Conservation (phyloP, 2,113 vertebrate species). For the Nothobranchius kuhntae region DNA sequence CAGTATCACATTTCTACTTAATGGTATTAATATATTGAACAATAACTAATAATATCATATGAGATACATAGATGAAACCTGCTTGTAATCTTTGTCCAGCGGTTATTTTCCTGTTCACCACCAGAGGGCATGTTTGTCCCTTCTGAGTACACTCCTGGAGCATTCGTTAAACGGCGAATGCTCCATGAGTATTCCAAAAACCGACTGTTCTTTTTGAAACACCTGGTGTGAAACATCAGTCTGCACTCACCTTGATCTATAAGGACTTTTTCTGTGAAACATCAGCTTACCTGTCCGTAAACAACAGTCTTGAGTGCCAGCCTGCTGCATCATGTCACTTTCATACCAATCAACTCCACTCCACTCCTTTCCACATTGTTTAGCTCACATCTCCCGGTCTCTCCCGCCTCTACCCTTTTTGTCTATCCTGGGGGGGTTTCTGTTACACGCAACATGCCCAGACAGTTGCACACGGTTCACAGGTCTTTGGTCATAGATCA, state of each 20-base stretch:
- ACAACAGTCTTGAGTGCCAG: conserved; percentile 36
- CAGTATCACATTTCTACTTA: too few species aligned
- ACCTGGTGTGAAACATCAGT: conserved; percentile 61
- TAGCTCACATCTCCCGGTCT: conserved; percentile 2
- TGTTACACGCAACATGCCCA: conserved; percentile 52
- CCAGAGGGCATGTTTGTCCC: conserved; percentile 47
- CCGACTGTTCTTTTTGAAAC: conserved; percentile 30
- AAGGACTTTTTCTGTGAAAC: conserved; percentile 42
- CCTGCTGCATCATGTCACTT: conserved; percentile 18
- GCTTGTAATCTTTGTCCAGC: too few species aligned
- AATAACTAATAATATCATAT: too few species aligned
- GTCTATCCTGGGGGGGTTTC: conserved; percentile 29
- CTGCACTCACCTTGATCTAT: background rate
- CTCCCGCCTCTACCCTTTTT: conserved; percentile 15
- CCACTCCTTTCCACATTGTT: conserved; percentile 24
- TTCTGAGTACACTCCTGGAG: conserved; percentile 9
- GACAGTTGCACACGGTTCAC: conserved; percentile 58
- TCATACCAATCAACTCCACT: conserved; percentile 18
- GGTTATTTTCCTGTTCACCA: conserved; percentile 36
- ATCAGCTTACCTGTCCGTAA: conserved; percentile 43
- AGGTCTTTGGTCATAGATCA: conserved; percentile 44
- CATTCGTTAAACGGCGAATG: conserved; percentile 5
- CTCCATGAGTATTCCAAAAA: conserved; percentile 54
- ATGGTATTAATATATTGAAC: too few species aligned
- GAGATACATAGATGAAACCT: too few species aligned